Conservation (phyloP, 2,113 vertebrate genomes). For the Theristicus caerulescens region DNA sequence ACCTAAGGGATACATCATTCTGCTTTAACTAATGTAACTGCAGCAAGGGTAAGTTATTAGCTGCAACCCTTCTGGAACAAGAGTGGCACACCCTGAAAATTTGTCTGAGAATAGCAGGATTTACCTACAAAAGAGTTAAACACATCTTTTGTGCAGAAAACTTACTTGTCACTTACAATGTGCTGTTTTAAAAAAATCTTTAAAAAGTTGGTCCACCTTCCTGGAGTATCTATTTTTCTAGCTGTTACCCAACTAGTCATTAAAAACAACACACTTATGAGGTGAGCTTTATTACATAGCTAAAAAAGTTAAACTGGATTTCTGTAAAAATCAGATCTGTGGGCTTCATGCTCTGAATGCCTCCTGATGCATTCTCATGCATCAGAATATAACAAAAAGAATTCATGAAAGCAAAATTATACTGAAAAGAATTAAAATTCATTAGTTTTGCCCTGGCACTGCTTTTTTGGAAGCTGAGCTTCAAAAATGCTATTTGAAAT, state of each 20-base stretch:
- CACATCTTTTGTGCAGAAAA: not conserved
- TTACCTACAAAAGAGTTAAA: not conserved
- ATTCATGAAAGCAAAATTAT: conserved; percentile 2
- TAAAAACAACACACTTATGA: not conserved
- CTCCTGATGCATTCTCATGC: not conserved
- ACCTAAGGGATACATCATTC: not conserved
- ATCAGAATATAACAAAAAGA: conserved; percentile 24
- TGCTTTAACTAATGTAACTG: not conserved
- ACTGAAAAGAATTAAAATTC: conserved; percentile 49
- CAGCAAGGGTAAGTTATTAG: not conserved
- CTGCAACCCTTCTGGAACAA: not conserved
- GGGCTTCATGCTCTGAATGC: not conserved
- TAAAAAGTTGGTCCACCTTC: not conserved
- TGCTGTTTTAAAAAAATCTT: not conserved
- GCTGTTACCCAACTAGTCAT: not conserved
- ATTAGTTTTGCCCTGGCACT: conserved; percentile 24
- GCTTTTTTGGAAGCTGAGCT: conserved; percentile 17
- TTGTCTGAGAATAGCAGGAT: not conserved
- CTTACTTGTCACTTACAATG: not conserved
- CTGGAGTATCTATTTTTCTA: not conserved
- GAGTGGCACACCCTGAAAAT: not conserved
- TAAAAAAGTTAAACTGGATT: not conserved
- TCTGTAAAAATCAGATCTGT: conserved; percentile 21
- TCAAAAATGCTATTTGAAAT: conserved; percentile 50
- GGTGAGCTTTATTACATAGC: not conserved